A percentile compares a stretch with the other conserved stretches of the same genome.
Conservation (phyloP, 2,888 invertebrate species). For the Hybos culiciformis region DNA sequence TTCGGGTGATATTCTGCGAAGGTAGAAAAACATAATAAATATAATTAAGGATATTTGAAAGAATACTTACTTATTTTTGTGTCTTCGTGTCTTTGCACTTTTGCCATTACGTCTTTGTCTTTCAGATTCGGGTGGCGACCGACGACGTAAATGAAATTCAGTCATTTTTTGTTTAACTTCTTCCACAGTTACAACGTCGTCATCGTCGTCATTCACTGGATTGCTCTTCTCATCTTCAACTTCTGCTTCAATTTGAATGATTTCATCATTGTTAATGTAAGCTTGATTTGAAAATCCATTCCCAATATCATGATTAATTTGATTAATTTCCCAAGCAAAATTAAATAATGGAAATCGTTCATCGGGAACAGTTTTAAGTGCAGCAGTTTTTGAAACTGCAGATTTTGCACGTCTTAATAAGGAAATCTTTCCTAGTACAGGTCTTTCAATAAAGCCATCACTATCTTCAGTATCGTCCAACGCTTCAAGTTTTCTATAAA, state of each 20-base stretch:
- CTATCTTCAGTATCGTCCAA: conserved; percentile 34
- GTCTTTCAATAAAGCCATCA: conserved; percentile 39
- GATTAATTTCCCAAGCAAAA: conserved; percentile 17
- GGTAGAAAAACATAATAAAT: neutral
- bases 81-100: conserved; percentile 26
- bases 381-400: conserved; percentile 33
- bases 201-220: conserved; percentile 17
- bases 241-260: conserved; percentile 27
- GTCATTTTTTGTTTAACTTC: conserved; percentile 35
- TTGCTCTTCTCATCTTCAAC: conserved; percentile 28
- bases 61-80: conserved; percentile 22
- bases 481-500: conserved; percentile 32
- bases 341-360: conserved; percentile 11
- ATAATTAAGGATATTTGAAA: neutral
- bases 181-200: conserved; percentile 29
- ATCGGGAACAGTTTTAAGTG: neutral
- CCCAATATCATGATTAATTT: neutral
- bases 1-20: conserved; percentile 27
- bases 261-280: conserved; percentile 11
- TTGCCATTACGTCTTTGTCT: conserved; percentile 26
- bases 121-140: conserved; percentile 26
- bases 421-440: conserved; percentile 52
- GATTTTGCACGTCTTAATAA: conserved; percentile 53
- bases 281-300: conserved; percentile 6
- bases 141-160: conserved; percentile 31